Percentiles rank a stretch among this genome's conserved stretches.
Conservation (phyloP, 2,888 invertebrate species). For the Xanthia togata region DNA sequence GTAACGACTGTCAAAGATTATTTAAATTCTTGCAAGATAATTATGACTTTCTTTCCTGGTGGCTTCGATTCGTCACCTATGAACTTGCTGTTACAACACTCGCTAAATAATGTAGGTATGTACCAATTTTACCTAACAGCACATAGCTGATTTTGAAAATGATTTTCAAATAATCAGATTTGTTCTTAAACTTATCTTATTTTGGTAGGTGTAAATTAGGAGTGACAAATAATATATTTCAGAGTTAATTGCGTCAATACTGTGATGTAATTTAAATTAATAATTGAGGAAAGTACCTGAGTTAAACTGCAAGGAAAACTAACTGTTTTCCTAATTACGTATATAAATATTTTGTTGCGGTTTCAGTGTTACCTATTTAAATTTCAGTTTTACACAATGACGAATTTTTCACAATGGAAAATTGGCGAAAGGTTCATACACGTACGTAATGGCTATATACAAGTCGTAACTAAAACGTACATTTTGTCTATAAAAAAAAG, state of each 20-base stretch:
- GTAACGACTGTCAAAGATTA: too few relatives aligned
- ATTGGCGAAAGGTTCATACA: neutral
- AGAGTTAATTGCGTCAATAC: slow-evolving; percentile 15
- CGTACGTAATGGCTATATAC: too few relatives aligned
- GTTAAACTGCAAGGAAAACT: neutral
- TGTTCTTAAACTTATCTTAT: neutral
- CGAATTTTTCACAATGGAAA: neutral
- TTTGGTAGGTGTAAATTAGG: neutral
- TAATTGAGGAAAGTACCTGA: neutral
- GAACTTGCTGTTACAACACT: neutral
- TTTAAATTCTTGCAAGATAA: neutral
- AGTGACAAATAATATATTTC: neutral
- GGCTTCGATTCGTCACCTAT: neutral
- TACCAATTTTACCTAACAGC: neutral
- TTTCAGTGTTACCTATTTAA: neutral
- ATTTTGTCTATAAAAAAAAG: too few relatives aligned
- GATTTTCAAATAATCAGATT: neutral
- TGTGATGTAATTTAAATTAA: neutral
- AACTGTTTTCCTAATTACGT: neutral
- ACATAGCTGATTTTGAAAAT: slow-evolving; percentile 12
- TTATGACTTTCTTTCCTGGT: neutral
- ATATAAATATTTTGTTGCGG: neutral
- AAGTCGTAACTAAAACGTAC: too few relatives aligned
- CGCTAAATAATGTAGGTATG: neutral
- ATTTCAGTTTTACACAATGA: neutral